Evolutionary conservation across 2,113 vertebrate species (phyloP), one percentile per base, ranked within the genome.

Genomic region (Melanostigma gelatinosum): DNA sequence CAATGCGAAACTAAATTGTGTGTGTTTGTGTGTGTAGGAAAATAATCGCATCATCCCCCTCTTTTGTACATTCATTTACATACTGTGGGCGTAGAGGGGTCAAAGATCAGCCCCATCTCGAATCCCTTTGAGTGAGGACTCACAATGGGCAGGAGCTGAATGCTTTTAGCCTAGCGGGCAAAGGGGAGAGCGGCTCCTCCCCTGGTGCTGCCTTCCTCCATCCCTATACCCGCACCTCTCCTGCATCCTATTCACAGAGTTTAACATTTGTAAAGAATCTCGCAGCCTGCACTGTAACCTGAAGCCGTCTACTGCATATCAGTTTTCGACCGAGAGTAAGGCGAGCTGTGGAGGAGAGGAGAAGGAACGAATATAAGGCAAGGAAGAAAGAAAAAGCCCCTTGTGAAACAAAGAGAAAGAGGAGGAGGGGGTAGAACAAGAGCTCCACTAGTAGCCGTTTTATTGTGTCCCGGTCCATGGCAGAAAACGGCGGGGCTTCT

Each of bases 81-180:
- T 96, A 96, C 91, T 96, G 96, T 96, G 94, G 57, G 94, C 88
- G 94, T 91, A 85, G 92, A 91, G 40, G 91, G 92, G 85, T 92
- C 91, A 93, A 93, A 96, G 96, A 95, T 96, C 96, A 95, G 91
- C 93, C 94, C 94, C 94, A 95, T 93, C 93, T 93, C 93, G 89
- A 90, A 92, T 93, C 95, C 95, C 91, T 95, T 94, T 92, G 85
- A 94, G 93, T 91, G 50, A 85, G 88, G 84, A 78, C 48, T 78
- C 89, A 94, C 91, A 90, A 92, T 93, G 91, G 85, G 87, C 90
- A 87, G 90, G 83, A 91, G 86, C 91, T 86, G 91, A 90, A 93
- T 86, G 87, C 87, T 91, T 93, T 89, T 85, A 85, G 88, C 91
- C 93, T 92, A 82, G 90, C 87, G 86, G 93, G 93, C 92, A 95